Base-by-base conservation (phyloP, 2,888 invertebrate genomes). In the Tiphia femorata region DNA sequence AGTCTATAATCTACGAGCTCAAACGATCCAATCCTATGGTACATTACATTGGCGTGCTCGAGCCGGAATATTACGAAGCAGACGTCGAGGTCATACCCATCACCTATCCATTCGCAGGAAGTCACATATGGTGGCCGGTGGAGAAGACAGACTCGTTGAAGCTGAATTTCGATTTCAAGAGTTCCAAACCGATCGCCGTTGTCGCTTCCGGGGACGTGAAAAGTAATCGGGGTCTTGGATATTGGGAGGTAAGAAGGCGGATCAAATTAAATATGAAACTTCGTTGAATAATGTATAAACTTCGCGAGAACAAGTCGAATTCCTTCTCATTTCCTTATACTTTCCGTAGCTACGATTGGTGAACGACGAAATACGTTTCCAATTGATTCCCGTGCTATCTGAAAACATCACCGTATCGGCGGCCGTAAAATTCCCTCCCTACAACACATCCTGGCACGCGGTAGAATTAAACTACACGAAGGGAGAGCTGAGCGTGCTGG, bases 71-170 rank as follows among this genome's bases (percentile, higher is more conserved):
- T 76, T 90, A 91, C 75, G 94, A 94, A 77, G 89, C 90, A 47
- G 92, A 94, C 83, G 93, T 95, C 17, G 91, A 92, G 81, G 92
- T 93, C 49, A 93, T 96, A 79, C 95, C 96, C 29, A 92, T 96
- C 73, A 96, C 96, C 29, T 95, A 94, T 85, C 95, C 95, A 47
- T 95, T 95, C 83, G 92, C 94, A 57, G 93, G 94, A 46, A 94
- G 95, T 62, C 94, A 95, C 84, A 93, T 95, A 81, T 92, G 94
- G 91, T 95, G 94, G 93, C 93, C 93, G 42, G 89, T 92, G 80
- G 89, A 90, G 81, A 89, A 89, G 73, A 90, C 88, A 29, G 88
- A 91, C 69, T 90, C 88, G 72, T 86, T 96, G 65, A 90, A 91
- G 82, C 85, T 96, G 69, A 90, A 91, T 81, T 93, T 96, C 84